A percentile compares a stretch with the other conserved stretches of the same genome.
These are phyloP conservation scores for Ips typographus DNA, from an alignment of 1,140 invertebrate genomes.

Conservation along the genomic window DNA sequence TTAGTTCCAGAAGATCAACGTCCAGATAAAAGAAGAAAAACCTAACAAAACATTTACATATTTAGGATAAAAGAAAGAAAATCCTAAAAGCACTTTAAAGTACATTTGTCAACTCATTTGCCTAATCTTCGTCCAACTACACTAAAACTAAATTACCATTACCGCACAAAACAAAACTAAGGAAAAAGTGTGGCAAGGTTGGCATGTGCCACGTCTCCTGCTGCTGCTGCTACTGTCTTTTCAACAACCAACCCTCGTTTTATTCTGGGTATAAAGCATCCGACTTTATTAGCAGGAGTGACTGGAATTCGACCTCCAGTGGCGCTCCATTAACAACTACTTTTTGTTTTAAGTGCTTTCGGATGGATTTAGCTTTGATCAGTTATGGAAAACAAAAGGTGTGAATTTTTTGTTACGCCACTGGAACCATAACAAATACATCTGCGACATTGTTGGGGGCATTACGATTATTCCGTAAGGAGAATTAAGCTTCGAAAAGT, in stretches of 20 bases:
- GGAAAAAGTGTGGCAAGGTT: constrained; percentile 11
- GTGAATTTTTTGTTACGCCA: neutral
- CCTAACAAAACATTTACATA: no score
- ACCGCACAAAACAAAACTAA: no score
- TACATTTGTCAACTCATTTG: no score
- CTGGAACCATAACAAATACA: constrained; percentile 20
- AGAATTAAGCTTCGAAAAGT: constrained; percentile 22
- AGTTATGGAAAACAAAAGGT: neutral
- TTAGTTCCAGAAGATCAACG: no score
- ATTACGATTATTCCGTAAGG: constrained; percentile 23
- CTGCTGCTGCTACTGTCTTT: neutral
- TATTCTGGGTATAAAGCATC: constrained; percentile 11
- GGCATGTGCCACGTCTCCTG: constrained; percentile 5
- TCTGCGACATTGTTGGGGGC: constrained; percentile 19
- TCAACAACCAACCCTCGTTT: constrained; percentile 16
- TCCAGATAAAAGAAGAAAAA: no score
- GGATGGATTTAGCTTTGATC: neutral
- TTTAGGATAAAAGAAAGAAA: no score
- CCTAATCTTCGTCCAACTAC: no score
- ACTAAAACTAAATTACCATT: no score
- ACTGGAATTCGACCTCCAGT: constrained; percentile 1
- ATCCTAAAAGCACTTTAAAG: no score
- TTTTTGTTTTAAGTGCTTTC: neutral
- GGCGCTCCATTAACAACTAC: neutral
- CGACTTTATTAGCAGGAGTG: constrained; percentile 13